Base-by-base conservation (phyloP, 2,797 vertebrate genomes). In the Acestrorhynchus altus region DNA sequence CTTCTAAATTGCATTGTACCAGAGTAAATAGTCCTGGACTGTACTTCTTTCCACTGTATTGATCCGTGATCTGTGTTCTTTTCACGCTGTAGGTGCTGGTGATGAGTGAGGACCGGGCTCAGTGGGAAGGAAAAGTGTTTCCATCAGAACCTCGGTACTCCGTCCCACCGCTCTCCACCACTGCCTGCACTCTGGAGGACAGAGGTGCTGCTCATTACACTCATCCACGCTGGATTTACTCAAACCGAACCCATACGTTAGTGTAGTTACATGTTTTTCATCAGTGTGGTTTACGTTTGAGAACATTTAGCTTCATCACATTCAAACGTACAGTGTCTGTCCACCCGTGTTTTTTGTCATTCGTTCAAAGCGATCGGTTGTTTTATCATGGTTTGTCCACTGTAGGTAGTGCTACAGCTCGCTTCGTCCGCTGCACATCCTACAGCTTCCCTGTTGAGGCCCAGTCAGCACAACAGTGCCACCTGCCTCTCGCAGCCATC, bases 161-260 rank as follows among this genome's bases (percentile, higher is more conserved):
- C 61, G 89, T 94, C 74, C 94, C 94, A 77, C 94, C 94, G 15
- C 86, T 95, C 52, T 83, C 91, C 12, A 93, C 93, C 22, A 95
- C 94, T 24, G 83, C 85, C 63, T 95, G 90, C 78, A 70, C 80
- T 0, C 28, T 90, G 35, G 90, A 93, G 72, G 94, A 95, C 77
- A 79, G 78, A 82, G 94, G 94, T 95, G 79, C 60, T 24, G 47
- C 60, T 49, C 15, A 39, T 10, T n/a, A 15, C 20, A 40, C 24
- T 8, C 5, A n/a, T 20, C 15, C 47, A 20, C 47, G 56, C n/a
- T n/a, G n/a, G n/a, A n/a, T n/a, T n/a, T n/a, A n/a, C n/a, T n/a
- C n/a, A n/a, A n/a, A n/a, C n/a, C n/a, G n/a, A n/a, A n/a, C n/a
- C n/a, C n/a, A n/a, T n/a, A n/a, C n/a, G n/a, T n/a, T n/a, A n/a